These are phyloP conservation scores for Coenobita brevimanus DNA, from an alignment of 1,140 invertebrate species.

Conservation along the genomic window DNA sequence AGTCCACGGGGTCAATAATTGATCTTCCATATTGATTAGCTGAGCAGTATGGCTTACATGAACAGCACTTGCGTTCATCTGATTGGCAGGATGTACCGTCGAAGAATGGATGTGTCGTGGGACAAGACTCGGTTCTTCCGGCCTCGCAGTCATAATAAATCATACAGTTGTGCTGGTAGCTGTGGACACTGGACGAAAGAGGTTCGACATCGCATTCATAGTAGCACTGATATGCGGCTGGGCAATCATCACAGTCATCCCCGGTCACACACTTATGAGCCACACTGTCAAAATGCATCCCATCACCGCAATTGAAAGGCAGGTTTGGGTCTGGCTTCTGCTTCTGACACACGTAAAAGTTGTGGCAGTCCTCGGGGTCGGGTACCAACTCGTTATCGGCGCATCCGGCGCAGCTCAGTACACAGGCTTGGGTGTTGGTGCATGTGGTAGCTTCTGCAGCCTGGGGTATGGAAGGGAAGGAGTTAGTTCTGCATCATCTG, in stretches of 20 bases:
- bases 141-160: neutral
- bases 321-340: no score
- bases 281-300: no score
- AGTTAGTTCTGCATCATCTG: no score
- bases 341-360: neutral
- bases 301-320: no score
- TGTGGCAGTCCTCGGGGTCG: slow-evolving; percentile 2
- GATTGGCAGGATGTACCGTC: neutral
- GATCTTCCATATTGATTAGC: neutral
- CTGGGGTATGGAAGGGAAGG: no score
- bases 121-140: neutral
- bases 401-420: neutral
- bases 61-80: neutral
- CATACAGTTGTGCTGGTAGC: neutral
- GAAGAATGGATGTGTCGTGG: neutral
- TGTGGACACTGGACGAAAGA: neutral
- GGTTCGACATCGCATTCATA: neutral
- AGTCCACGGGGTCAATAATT: neutral
- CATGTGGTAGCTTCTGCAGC: neutral
- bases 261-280: no score
- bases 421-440: neutral
- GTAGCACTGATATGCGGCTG: no score
- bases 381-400: neutral
- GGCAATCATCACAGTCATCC: neutral
- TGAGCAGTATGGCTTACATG: neutral